phyloP scores from a whole-genome alignment of 2,888 invertebrate genomes.

The Calliphora vomitoria region DNA sequence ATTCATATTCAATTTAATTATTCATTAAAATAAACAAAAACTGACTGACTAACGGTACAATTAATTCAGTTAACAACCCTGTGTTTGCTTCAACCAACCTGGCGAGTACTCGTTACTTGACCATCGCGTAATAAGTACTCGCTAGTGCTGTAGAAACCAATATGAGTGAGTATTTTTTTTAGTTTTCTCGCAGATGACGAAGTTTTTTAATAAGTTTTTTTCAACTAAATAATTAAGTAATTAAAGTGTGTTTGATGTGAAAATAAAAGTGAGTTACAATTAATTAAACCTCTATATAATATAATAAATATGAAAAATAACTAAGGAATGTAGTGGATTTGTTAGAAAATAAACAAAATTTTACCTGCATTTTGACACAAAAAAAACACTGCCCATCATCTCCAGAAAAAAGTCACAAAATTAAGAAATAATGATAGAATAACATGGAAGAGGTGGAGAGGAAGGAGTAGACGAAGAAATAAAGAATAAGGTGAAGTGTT shows the following conservation, averaged over 20 bases:
- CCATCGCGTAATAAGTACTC: conserved; percentile 28
- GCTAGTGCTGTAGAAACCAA: conserved; percentile 42
- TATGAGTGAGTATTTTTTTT: conserved; percentile 74
- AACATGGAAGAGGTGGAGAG: not conserved
- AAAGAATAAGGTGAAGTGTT: conserved; percentile 50
- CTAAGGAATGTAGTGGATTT: not conserved
- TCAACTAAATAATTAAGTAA: conserved; percentile 67
- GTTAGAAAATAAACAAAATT: conserved; percentile 3
- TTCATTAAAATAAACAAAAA: no score
- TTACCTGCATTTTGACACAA: conserved; percentile 44
- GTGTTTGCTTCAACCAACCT: conserved; percentile 1
- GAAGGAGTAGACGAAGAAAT: conserved; percentile 1
- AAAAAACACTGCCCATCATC: conserved; percentile 2
- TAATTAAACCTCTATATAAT: conserved; percentile 19
- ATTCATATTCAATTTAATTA: no score
- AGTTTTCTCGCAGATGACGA: conserved; percentile 74
- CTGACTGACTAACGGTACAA: no score
- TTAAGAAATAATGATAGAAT: conserved; percentile 2
- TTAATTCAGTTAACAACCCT: conserved; percentile 26
- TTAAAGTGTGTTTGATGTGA: conserved; percentile 66
- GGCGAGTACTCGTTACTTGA: conserved; percentile 33
- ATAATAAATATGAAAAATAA: conserved; percentile 4
- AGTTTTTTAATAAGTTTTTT: conserved; percentile 74
- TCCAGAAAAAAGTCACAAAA: conserved; percentile 7
- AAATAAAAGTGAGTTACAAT: conserved; percentile 73